Base-by-base conservation (phyloP, 2,888 invertebrate genomes). In the Ramazzottius varieornatus region DNA sequence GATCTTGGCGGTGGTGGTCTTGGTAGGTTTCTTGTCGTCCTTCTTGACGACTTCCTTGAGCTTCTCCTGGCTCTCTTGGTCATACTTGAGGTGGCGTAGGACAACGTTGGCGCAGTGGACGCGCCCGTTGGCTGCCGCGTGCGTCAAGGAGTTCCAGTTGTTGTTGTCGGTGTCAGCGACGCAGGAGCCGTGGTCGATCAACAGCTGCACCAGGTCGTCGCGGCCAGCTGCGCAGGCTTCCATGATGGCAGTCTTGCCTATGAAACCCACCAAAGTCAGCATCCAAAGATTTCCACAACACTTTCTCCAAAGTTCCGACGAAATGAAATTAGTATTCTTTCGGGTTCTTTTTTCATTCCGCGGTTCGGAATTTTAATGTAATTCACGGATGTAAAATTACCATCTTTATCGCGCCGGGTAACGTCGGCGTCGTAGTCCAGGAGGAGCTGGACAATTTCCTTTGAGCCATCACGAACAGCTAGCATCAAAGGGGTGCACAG, bases 401-500 rank as follows among this genome's bases (percentile, higher is more conserved):
- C 54, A 29, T 54, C 54, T 24, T 54, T 54, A 54, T 54, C 54
- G 24, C 54, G 54, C 13, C 54, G 54, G 13, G 54, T 54, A 13
- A 54, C 54, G 24, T 54, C 54, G 54, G 54, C 54, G 29, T 54
- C 54, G 24, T 54, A 54, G 29, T 54, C 54, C 54, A 54, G 54
- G 54, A 54, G 54, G 54, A 54, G 13, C 24, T 54, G 54, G 54
- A 54, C 54, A 29, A 54, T 54, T 29, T 54, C 54, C 54, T 54
- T 54, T 13, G 54, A 54, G 20, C 54, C 54, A 29, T 54, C 54
- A 4, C 54, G 13, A 4, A 54, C 54, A 29, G 54, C 54, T 8
- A 54, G 54, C 54, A 54, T 54, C 54, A 54, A 29, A 29, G 54
- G 54, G 54, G 54, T 54, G 29, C 54, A 54, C 54, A 54, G 54